Base-by-base conservation (phyloP, 2,888 invertebrate genomes). In the Diabrotica balteata region DNA sequence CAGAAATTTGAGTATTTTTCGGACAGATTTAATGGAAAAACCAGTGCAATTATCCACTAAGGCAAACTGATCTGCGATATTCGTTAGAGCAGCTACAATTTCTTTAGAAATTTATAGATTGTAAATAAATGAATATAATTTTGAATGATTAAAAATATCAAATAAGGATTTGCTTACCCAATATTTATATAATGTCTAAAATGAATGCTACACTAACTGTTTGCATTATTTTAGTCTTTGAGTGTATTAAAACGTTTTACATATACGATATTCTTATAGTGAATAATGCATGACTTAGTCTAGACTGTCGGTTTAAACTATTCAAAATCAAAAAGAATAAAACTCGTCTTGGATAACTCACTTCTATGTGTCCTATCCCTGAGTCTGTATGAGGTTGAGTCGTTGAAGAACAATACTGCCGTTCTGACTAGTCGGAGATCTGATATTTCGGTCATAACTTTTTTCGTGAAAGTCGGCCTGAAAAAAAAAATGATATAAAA, bases 401-500 rank as follows among this genome's bases (percentile, higher is more conserved):
- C 4, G 95, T 95, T 44, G 94, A 96, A 62, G 95, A 95, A 83
- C 95, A 96, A 84, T 93, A 93, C 83, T 95, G 95, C 81, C 93
- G 90, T 77, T 95, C 95, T 0, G 95, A 75, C 93, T 93, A 7
- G 89, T 89, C 45, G 93, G 92, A 44, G 92, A 92, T 69, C 88
- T 86, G 76, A 85, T 86, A 75, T 88, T 87, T 61, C 86, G 84
- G 70, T 89, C 90, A 83, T 87, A 89, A 76, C 86, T 67, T 59
- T 53, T 71, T 67, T 78, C 78, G 67, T 74, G 73, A 67, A 73
- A 78, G 64, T 79, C 79, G 65, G 75, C 69, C 76, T 78, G 67
- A 49, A 74, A 32, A 32, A 32, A 32, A 32, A 32, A 32, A 32
- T n/a, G 32, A 32, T 2, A 4, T 32, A 32, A n/a, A 32, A 32